Evolutionary conservation across 2,888 invertebrate genomes (phyloP).

Genomic region (Torymus tubicola): DNA sequence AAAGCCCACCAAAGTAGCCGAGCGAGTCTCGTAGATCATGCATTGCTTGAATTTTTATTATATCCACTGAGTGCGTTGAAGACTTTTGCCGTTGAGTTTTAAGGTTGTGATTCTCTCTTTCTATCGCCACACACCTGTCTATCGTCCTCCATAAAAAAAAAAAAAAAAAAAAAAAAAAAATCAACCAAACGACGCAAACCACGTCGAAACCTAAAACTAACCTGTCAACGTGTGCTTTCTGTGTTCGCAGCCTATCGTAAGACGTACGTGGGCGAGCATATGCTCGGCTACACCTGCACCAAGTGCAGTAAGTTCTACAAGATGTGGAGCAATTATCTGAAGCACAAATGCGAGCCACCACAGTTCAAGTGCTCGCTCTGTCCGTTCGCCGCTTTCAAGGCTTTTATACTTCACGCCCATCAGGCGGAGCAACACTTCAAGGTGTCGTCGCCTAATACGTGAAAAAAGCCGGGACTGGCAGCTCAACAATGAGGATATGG

Average conservation of each 20-base stretch:
- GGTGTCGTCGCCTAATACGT: slow-evolving; percentile 71
- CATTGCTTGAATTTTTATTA: slow-evolving; percentile 49
- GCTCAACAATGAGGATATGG: too few relatives aligned
- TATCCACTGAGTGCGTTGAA: slow-evolving; percentile 44
- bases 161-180: not conserved
- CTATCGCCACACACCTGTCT: not conserved
- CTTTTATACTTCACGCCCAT: slow-evolving; percentile 76
- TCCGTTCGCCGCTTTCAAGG: slow-evolving; percentile 75
- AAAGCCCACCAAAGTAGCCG: slow-evolving; percentile 28
- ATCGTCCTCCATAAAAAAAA: slow-evolving; percentile 4
- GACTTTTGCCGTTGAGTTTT: slow-evolving; percentile 15
- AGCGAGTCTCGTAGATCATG: slow-evolving; percentile 23
- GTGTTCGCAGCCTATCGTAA: slow-evolving; percentile 75
- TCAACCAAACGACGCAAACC: not conserved
- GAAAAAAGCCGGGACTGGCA: slow-evolving; percentile 25
- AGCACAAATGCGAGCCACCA: slow-evolving; percentile 75
- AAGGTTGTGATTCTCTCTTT: slow-evolving; percentile 16
- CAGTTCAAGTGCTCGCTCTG: slow-evolving; percentile 75
- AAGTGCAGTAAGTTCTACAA: slow-evolving; percentile 77
- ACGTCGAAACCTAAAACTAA: slow-evolving; percentile 12
- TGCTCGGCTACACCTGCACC: slow-evolving; percentile 75
- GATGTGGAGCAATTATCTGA: slow-evolving; percentile 76
- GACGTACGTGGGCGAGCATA: slow-evolving; percentile 75
- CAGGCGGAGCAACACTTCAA: slow-evolving; percentile 76
- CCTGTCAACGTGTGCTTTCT: slow-evolving; percentile 2